These are phyloP conservation scores for Brotula barbata DNA, from an alignment of 2,797 vertebrate genomes.

Conservation along the genomic window DNA sequence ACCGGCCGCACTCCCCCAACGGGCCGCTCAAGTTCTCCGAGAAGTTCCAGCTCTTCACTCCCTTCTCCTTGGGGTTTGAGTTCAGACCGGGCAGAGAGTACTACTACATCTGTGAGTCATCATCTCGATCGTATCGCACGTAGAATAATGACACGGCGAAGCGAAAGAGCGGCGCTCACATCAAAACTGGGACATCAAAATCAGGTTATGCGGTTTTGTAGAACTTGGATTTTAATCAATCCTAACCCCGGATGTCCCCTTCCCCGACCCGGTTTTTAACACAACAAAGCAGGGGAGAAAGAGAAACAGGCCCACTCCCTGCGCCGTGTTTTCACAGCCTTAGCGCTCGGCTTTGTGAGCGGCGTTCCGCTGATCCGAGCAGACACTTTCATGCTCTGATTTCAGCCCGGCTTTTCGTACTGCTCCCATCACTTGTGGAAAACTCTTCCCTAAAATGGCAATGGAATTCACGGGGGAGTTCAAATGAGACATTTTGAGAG, in stretches of 20 bases:
- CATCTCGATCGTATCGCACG: conserved; percentile 10
- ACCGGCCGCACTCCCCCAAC: conserved; percentile 92
- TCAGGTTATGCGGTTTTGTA: too few species aligned
- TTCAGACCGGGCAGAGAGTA: conserved; percentile 97
- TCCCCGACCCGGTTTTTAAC: conserved; percentile 20
- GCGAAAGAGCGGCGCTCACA: too few species aligned
- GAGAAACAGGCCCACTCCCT: conserved; percentile 10
- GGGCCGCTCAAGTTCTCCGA: conserved; percentile 97
- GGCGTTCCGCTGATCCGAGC: conserved; percentile 48
- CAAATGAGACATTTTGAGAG: conserved; percentile 63
- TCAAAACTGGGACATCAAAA: too few species aligned
- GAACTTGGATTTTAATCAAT: too few species aligned
- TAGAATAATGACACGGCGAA: background rate
- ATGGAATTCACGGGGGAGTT: conserved; percentile 63
- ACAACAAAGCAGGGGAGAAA: background rate
- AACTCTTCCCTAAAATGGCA: conserved; percentile 71
- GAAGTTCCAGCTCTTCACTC: conserved; percentile 99
- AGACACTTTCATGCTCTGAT: conserved; percentile 49
- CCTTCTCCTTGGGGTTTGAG: conserved; percentile 97
- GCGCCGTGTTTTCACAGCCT: conserved; percentile 54
- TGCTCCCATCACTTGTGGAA: conserved; percentile 47
- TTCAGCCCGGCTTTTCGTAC: conserved; percentile 59
- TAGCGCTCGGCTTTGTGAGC: conserved; percentile 40
- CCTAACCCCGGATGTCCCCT: background rate
- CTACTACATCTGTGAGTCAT: conserved; percentile 98